Evolutionary conservation across 2,888 invertebrate genomes (phyloP), one percentile per base, ranked within the genome.

Genomic region (Falcaria lacertinaria): DNA sequence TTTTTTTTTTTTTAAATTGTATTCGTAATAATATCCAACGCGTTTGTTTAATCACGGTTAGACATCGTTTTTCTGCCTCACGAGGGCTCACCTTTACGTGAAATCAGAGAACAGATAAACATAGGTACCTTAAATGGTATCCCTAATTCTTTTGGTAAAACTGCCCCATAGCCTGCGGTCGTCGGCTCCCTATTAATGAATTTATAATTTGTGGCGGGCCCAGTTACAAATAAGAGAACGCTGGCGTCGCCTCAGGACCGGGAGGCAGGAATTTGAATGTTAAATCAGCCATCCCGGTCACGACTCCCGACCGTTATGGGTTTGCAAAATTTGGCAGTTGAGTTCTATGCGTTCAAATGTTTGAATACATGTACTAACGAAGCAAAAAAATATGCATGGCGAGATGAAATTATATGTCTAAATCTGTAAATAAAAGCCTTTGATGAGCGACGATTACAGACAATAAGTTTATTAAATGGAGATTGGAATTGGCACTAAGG

Each of bases 201-300:
- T 82, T 82, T 83, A 79, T 83, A 84, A 84, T 83, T 82, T 80
- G 79, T 74, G 57, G 66, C 69, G 61, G 37, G 37, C 48, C 57
- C 57, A 57, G 48, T 58, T 61, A 72, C 75, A 76, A 80, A n/a
- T 80, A 80, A 79, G 72, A 69, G 56, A 57, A 44, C 34, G 58
- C 66, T 65, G 63, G 70, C 60, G 60, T 65, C 51, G 83, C 82
- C 82, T 49, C 50, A 22, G 79, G 81, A 69, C n/a, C n/a, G n/a
- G n/a, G n/a, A n/a, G n/a, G n/a, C n/a, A 48, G 54, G 52, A 70
- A 76, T 74, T 80, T 77, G 73, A 78, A 78, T 71, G 74, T 65
- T 77, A 74, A 75, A 72, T 71, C 70, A 61, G 61, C 58, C 54
- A 56, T 63, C 68, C 62, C 74, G n/a, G n/a, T 74, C 64, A 63